Conservation (phyloP, 2,113 vertebrate genomes). For the Rhynchomys soricoides region DNA sequence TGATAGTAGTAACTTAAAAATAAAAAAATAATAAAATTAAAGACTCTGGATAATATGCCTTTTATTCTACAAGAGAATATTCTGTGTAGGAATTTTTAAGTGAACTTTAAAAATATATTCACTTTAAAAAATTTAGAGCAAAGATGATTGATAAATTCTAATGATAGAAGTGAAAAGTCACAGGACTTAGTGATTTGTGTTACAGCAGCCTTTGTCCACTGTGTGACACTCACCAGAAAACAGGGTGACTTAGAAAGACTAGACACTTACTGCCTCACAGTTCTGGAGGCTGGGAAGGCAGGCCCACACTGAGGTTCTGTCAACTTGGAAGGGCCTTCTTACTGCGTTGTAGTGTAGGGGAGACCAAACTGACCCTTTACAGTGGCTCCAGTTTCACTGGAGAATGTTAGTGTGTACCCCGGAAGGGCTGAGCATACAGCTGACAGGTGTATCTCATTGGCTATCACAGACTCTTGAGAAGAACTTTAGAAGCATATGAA, state of each 20-base stretch:
- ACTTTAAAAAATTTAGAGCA: conserved; percentile 30
- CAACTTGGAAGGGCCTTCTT: neutral
- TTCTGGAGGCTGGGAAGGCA: neutral
- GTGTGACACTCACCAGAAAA: neutral
- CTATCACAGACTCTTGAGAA: neutral
- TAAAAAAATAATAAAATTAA: conserved; percentile 18
- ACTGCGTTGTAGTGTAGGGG: neutral
- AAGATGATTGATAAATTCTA: conserved; percentile 12
- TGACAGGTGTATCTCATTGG: neutral
- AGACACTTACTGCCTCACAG: neutral
- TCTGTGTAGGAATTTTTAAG: neutral
- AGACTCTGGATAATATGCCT: neutral
- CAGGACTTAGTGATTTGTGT: neutral
- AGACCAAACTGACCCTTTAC: neutral
- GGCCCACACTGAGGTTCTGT: neutral
- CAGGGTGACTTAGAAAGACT: neutral
- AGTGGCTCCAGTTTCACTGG: neutral
- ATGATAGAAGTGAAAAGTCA: neutral
- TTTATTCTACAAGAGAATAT: conserved; percentile 18
- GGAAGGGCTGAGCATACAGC: neutral
- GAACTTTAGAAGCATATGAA: neutral
- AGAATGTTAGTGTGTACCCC: neutral
- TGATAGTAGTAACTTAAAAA: conserved; percentile 39
- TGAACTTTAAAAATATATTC: conserved; percentile 32
- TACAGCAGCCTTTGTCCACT: neutral